Evolutionary conservation across 2,888 invertebrate genomes (phyloP), one percentile per base, ranked within the genome.

Genomic region (Marronus borbonicus): DNA sequence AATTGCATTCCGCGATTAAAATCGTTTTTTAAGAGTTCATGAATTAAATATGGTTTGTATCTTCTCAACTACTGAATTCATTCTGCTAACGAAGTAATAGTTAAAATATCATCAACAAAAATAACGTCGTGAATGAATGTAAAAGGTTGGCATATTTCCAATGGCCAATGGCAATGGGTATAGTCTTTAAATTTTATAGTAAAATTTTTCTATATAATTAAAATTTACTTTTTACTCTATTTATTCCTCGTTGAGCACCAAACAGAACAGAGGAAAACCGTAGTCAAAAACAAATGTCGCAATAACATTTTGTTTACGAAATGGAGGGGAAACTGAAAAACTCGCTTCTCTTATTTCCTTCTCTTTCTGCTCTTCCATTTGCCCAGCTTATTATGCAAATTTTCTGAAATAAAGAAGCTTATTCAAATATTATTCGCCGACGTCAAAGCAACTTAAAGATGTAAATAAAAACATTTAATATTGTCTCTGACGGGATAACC

Each of bases 381-480:
- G 36, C 17, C 17, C 4, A 64, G 31, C 75, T 65, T 60, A 83
- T 85, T 84, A 85, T 85, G 84, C 78, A 85, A 85, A 85, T 84
- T 58, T 84, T 83, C 81, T 80, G 80, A 79, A 80, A 81, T 80
- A 83, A 85, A 85, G 85, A 80, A 83, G 84, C 84, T 85, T 85
- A 85, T 84, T 85, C 84, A 85, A 85, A 85, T 86, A 84, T 84
- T 84, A 81, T 84, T 84, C 80, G 78, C 80, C 82, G 82, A 81
- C 84, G 81, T 85, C 86, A 85, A 85, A 85, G 85, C 84, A 84
- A 83, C 84, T 84, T 82, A 81, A 84, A 85, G 85, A 86, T 86
- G 86, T 85, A 86, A 86, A 78, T 68, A 78, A 86, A 86, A 86
- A 86, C 85, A 86, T 86, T 86, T 86, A 86, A 86, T 86, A 86